Evolutionary conservation across 2,888 invertebrate genomes (phyloP).

Genomic region (Cheilosia vulpina): DNA sequence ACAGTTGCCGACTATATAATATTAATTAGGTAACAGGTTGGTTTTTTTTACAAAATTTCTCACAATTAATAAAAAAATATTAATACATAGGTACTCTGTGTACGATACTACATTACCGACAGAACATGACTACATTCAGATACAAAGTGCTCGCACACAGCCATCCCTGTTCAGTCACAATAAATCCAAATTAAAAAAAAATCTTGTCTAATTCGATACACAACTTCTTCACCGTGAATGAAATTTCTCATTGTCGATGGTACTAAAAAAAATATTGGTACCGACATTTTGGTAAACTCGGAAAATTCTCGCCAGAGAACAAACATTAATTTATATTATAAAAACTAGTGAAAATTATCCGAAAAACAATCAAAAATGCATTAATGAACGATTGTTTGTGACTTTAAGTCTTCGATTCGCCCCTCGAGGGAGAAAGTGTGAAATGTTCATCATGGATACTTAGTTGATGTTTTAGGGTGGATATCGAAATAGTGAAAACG

Average conservation of each 20-base stretch:
- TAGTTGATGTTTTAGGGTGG: conserved; percentile 74
- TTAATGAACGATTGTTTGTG: conserved; percentile 54
- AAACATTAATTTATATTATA: conserved; percentile 62
- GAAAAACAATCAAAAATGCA: conserved; percentile 53
- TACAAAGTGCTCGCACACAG: not conserved
- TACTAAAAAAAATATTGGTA: conserved; percentile 73
- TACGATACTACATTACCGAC: conserved; percentile 17
- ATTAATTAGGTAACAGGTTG: too few relatives aligned
- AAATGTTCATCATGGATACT: conserved; percentile 73
- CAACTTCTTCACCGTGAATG: conserved; percentile 57
- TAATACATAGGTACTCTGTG: not conserved
- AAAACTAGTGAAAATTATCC: conserved; percentile 48
- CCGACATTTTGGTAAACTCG: conserved; percentile 76
- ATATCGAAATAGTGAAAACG: conserved; percentile 68
- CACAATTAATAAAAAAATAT: too few relatives aligned
- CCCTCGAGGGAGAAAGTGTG: conserved; percentile 61
- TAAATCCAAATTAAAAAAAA: conserved; percentile 12
- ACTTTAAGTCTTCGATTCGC: conserved; percentile 25
- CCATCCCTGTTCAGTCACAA: conserved; percentile 68
- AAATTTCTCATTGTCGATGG: conserved; percentile 59
- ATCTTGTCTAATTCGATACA: conserved; percentile 48
- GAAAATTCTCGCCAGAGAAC: conserved; percentile 70
- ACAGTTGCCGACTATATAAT: too few relatives aligned
- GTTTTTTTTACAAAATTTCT: too few relatives aligned
- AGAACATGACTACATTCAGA: not conserved